These are phyloP conservation scores for Vidua chalybeata DNA, from an alignment of 2,113 vertebrate species.

Conservation along the genomic window DNA sequence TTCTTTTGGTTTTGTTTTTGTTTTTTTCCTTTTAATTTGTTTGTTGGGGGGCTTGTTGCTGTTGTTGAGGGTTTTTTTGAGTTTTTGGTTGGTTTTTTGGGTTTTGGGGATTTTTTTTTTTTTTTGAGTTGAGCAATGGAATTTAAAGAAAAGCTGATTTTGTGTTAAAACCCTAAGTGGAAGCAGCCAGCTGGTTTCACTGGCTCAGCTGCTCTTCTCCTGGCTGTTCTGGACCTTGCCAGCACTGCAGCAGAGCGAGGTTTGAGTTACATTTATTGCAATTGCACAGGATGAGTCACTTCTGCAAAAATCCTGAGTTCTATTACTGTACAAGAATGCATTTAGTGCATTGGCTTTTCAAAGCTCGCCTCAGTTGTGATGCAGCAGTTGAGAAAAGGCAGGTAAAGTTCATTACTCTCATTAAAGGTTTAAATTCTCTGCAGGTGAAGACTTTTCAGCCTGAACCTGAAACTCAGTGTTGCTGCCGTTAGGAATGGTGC, in stretches of 20 bases:
- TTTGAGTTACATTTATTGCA: background rate
- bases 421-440: background rate
- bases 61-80: background rate
- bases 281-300: background rate
- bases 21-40: background rate
- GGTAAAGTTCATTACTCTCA: background rate
- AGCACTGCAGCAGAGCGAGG: background rate
- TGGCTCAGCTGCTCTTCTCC: background rate
- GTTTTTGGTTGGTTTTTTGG: too few species aligned
- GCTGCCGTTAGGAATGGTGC: background rate
- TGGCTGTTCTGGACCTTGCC: too few species aligned
- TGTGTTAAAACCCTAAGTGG: background rate
- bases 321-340: rapidly evolving
- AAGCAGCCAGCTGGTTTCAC: background rate
- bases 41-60: background rate
- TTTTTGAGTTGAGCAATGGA: background rate
- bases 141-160: background rate
- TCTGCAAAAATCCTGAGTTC: background rate
- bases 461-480: background rate
- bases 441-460: background rate
- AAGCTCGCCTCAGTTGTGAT: background rate
- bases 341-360: background rate
- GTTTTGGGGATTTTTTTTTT: too few species aligned
- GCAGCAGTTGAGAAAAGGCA: background rate
- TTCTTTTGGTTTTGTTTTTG: too few species aligned